Base-by-base conservation (phyloP, 1,140 invertebrate genomes). In the Drosophila funebris region DNA sequence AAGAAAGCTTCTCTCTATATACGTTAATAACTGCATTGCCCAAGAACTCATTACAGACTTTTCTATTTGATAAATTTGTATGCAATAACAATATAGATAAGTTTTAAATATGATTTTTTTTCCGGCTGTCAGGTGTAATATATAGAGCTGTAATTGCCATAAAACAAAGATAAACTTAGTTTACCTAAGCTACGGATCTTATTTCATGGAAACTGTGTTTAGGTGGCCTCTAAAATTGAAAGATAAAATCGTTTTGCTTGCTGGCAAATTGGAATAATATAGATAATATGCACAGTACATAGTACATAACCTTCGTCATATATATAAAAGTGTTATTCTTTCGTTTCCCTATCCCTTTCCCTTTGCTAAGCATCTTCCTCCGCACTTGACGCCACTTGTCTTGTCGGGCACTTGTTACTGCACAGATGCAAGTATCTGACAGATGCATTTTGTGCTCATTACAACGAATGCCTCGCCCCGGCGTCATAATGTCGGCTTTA, bases 361-460 rank as follows among this genome's bases (percentile, higher is more conserved):
- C 7, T 31, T 39, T 39, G 36, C 36, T 9, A 1, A 0, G 37
- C 22, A 20, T 20, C 24, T 29, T 24, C 22, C 18, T 11, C 31
- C 46, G 58, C 39, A 70, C 67, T 70, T 70, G 67, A 63, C 18
- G 39, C 22, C 33, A 13, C 37, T 18, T n/a, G n/a, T n/a, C n/a
- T n/a, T n/a, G n/a, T n/a, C n/a, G 36, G 33, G 52, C 68, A 64
- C 68, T 70, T 70, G 67, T 37, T 56, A 54, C 60, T 20, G n/a
- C 50, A 39, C 61, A 64, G 61, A 56, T 67, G 62, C 43, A 46
- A 13, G 60, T 41, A 39, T 56, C 62, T 53, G 27, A 69, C 75
- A 87, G 83, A 78, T 85, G 83, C 78, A 76, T 48, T 56, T 37
- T 27, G 63, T 41, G 11, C 31, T 48, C 58, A 61, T 68, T 58